A percentile compares a stretch with the other conserved stretches of the same genome.
Conservation (phyloP, 2,113 vertebrate species). For the Erinaceus europaeus region DNA sequence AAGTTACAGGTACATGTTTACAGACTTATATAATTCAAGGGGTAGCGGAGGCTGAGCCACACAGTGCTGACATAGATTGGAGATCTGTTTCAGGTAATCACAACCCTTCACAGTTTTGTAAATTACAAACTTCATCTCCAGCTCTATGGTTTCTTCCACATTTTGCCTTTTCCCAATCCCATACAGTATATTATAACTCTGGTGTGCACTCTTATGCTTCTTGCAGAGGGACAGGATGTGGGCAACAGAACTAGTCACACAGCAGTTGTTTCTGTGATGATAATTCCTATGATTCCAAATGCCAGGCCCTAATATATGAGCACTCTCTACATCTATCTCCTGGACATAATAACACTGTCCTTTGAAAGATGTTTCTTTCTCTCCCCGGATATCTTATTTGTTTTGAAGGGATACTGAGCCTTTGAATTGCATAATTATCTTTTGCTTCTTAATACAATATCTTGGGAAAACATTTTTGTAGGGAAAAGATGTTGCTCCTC, state of each 20-base stretch:
- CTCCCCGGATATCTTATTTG: slow-evolving; percentile 64
- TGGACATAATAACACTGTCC: slow-evolving; percentile 56
- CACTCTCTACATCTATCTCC: slow-evolving; percentile 43
- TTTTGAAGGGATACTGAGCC: slow-evolving; percentile 76
- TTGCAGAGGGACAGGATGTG: slow-evolving; percentile 24
- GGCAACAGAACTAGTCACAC: slow-evolving; percentile 22
- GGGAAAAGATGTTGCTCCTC: slow-evolving; percentile 79
- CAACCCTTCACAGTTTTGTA: slow-evolving; percentile 48
- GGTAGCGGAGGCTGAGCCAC: slow-evolving; percentile 77
- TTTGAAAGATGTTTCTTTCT: slow-evolving; percentile 72
- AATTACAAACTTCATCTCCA: slow-evolving; percentile 62
- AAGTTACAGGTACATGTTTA: slow-evolving; percentile 83
- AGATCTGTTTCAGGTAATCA: slow-evolving; percentile 60
- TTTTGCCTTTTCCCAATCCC: slow-evolving; percentile 50
- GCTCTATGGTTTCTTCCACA: slow-evolving; percentile 63
- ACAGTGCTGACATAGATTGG: slow-evolving; percentile 69
- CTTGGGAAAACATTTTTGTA: slow-evolving; percentile 81
- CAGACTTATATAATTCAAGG: slow-evolving; percentile 80
- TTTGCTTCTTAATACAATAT: slow-evolving; percentile 82
- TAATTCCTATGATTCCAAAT: slow-evolving; percentile 61
- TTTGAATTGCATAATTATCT: slow-evolving; percentile 78
- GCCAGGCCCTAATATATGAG: slow-evolving; percentile 59
- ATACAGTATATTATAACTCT: slow-evolving; percentile 42
- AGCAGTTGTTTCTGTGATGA: slow-evolving; percentile 45
- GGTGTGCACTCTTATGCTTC: slow-evolving; percentile 41